Base-by-base conservation (phyloP, 2,797 vertebrate genomes). In the Hoplostethus atlanticus region DNA sequence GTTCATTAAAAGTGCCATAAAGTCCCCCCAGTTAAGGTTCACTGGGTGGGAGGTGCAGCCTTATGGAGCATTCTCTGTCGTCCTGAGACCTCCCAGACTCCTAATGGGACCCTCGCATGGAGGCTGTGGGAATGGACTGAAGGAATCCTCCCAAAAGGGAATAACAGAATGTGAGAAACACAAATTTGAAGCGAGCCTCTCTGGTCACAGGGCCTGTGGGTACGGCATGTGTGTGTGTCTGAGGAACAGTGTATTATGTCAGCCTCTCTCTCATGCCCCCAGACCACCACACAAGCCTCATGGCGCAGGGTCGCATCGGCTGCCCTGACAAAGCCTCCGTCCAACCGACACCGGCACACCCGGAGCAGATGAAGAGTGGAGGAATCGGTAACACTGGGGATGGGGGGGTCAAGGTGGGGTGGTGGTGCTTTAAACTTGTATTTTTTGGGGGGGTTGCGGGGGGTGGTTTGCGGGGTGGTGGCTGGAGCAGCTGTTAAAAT, bases 401-500 rank as follows among this genome's bases (percentile, higher is more conserved):
- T 65, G 60, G 50, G 7, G 25, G 40, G 57, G 68, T 16, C 15
- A 28, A 28, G 50, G 64, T 5, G 56, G 68, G 67, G 79, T 71
- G 85, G 65, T 84, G 84, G 80, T 79, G 85, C 84, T 85, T 84
- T 87, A 73, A 85, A 73, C 73, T 80, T 77, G 60, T 87, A 76
- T 72, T 87, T 77, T 80, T 69, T 76, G 67, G 60, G 59, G 73
- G 84, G 79, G 28, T 28, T 28, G 28, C 71, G 54, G 81, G 21
- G 21, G 21, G 21, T 21, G 21, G 21, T 21, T 21, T 21, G 21
- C 21, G 21, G 21, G 21, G 21, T 21, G 21, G 21, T 21, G 21
- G 21, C 21, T 21, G 21, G 71, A 84, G 78, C 92, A 94, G 92
- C 91, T 95, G 93, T 92, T 88, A 83, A 93, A 94, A 93, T 92